phyloP scores from a whole-genome alignment of 2,113 vertebrate species.

The Stigmatopora nigra region DNA sequence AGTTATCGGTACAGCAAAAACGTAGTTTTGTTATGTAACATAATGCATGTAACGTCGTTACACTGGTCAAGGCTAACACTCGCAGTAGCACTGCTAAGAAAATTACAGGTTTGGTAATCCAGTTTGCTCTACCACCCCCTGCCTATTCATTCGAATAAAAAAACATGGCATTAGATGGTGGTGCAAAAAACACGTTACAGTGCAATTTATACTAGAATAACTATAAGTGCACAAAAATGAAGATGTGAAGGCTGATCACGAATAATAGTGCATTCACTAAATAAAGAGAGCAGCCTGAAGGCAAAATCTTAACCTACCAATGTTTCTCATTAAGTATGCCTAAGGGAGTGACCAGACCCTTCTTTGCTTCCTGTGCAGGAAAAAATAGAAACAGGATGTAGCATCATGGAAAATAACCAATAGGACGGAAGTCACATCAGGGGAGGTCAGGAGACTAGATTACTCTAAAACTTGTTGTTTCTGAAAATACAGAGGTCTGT shows the following conservation, averaged over 20 bases:
- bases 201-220: conserved; percentile 6
- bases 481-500: neutral
- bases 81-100: neutral
- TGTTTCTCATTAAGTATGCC: conserved; percentile 42
- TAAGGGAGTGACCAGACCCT: conserved; percentile 37
- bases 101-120: neutral
- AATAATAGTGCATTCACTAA: neutral
- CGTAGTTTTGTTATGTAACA: too few species aligned
- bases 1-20: too few species aligned
- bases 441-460: conserved; percentile 38
- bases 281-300: conserved; percentile 16
- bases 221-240: conserved; percentile 6
- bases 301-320: conserved; percentile 34
- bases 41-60: too few species aligned
- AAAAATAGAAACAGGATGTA: conserved; percentile 61
- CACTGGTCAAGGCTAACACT: too few species aligned
- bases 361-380: conserved; percentile 53
- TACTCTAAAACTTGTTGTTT: conserved; percentile 18
- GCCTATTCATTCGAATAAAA: neutral
- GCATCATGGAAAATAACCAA: conserved; percentile 62
- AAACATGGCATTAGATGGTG: conserved; percentile 7
- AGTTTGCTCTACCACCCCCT: neutral
- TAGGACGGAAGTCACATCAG: conserved; percentile 38
- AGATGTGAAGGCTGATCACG: neutral
- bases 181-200: neutral